These are phyloP conservation scores for Pterocles burchelli DNA, from an alignment of 2,113 vertebrate genomes.

Conservation along the genomic window DNA sequence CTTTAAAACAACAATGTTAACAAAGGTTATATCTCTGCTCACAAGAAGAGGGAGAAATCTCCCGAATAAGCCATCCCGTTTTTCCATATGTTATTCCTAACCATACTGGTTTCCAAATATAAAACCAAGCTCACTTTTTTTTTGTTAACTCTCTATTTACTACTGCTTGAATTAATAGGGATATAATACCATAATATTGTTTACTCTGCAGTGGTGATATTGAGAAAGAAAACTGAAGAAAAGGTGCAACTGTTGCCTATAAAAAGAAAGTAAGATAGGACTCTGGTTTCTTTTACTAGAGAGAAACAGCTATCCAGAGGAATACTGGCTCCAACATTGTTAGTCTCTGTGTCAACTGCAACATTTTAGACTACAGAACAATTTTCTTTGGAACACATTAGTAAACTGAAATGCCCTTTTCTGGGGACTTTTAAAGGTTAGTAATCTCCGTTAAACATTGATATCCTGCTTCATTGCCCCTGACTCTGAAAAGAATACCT, in stretches of 20 bases:
- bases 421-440: not conserved
- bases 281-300: not conserved
- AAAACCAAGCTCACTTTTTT: not conserved
- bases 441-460: not conserved
- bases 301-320: not conserved
- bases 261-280: not conserved
- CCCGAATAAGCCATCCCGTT: not conserved
- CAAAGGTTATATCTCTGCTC: not conserved
- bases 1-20: not conserved
- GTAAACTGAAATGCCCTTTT: not conserved
- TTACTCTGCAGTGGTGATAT: not conserved
- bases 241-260: not conserved
- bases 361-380: not conserved
- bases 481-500: not conserved
- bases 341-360: not conserved
- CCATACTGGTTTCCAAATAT: not conserved
- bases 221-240: not conserved
- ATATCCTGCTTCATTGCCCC: not conserved
- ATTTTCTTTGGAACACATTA: not conserved
- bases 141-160: not conserved
- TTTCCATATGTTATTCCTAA: not conserved
- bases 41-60: not conserved
- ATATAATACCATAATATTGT: not conserved
- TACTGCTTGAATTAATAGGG: not conserved
- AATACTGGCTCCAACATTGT: not conserved